Evolutionary conservation across 2,113 vertebrate species (phyloP).

Genomic region (Apteryx owenii): DNA sequence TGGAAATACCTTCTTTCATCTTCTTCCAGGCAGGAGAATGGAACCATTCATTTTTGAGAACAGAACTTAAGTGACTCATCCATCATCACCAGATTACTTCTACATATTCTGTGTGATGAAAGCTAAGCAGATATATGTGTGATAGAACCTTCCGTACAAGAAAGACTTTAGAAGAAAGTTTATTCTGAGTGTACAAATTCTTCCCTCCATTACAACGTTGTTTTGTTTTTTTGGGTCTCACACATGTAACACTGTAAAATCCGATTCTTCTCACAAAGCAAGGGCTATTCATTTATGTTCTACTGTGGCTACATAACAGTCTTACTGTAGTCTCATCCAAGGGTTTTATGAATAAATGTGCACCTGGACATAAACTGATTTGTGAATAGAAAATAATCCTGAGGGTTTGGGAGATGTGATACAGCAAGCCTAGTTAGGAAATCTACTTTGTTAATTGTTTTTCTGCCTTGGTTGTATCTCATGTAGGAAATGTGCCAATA

Average conservation of each 20-base stretch:
- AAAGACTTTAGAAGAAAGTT: not conserved
- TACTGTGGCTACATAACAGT: not conserved
- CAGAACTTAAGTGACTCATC: conserved; percentile 20
- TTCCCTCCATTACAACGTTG: not conserved
- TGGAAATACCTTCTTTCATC: conserved; percentile 35
- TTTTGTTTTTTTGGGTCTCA: not conserved
- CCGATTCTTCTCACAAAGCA: not conserved
- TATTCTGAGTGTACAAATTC: not conserved
- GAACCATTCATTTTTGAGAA: conserved; percentile 13
- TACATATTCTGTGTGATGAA: not conserved
- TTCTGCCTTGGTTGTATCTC: not conserved
- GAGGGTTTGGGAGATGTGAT: not conserved
- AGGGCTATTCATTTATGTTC: not conserved
- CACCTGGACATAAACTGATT: not conserved
- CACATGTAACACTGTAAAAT: not conserved
- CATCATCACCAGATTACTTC: not conserved
- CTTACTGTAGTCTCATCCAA: not conserved
- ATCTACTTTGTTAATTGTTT: not conserved
- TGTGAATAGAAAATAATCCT: not conserved
- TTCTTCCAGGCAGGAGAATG: not conserved
- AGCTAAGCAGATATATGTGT: not conserved
- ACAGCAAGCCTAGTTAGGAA: not conserved
- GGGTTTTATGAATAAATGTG: not conserved
- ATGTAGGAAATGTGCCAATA: not conserved
- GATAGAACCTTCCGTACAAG: not conserved